phyloP scores from a whole-genome alignment of 2,797 vertebrate species.

The Enoplosus armatus region DNA sequence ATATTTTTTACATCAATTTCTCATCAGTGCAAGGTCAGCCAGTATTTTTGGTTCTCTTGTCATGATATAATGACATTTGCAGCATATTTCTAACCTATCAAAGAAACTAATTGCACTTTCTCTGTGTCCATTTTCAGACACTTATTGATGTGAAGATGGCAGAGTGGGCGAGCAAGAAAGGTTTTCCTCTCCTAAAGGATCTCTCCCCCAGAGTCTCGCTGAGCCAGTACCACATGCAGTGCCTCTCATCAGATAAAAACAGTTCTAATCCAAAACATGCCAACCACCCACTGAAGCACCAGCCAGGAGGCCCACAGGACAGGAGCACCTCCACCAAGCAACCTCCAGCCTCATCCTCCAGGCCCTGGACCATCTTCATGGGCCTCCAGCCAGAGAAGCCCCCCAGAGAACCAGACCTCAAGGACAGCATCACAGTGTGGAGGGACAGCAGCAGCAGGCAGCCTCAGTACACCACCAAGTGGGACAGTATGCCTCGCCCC shows the following conservation, averaged over 20 bases:
- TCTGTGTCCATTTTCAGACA: conserved; percentile 33
- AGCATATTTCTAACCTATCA: background rate
- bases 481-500: conserved; percentile 42
- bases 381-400: conserved; percentile 51
- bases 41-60: background rate
- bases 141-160: conserved; percentile 53
- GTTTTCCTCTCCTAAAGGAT: conserved; percentile 52
- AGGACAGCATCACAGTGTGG: conserved; percentile 56
- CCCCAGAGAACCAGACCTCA: conserved; percentile 63
- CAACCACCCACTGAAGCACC: background rate
- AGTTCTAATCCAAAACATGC: background rate
- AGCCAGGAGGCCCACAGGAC: background rate
- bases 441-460: conserved; percentile 17
- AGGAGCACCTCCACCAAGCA: conserved; percentile 28
- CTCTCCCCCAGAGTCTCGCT: conserved; percentile 10
- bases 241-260: conserved; percentile 41
- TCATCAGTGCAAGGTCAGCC: background rate
- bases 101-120: background rate
- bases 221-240: conserved; percentile 62
- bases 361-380: conserved; percentile 65
- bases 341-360: conserved; percentile 22
- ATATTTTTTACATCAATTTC: background rate
- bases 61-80: background rate
- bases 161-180: conserved; percentile 73
- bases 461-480: conserved; percentile 58